Percentiles rank a stretch among this genome's conserved stretches.
These are phyloP conservation scores for Crambe crambe DNA, from an alignment of 37 sponge, comb jelly and placozoan species.

Conservation along the genomic window DNA sequence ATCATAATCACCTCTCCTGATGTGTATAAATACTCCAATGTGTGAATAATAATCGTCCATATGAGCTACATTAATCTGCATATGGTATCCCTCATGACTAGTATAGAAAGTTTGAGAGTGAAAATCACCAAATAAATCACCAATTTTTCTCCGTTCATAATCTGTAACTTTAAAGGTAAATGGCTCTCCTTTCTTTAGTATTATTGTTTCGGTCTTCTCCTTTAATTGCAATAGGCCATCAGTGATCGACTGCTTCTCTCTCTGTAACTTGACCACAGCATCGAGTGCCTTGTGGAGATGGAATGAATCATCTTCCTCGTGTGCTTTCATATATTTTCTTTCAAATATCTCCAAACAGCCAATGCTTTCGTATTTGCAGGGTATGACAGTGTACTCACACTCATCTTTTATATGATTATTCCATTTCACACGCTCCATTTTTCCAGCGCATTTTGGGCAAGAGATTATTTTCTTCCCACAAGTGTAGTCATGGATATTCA, in stretches of 20 bases:
- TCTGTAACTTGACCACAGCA: neutral
- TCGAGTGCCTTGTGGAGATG: neutral
- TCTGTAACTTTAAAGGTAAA: neutral
- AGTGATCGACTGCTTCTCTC: too few relatives aligned
- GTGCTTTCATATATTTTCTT: neutral
- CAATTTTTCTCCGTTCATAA: neutral
- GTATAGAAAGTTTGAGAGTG: neutral
- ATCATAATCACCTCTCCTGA: neutral
- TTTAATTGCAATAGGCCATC: neutral
- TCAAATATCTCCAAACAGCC: constrained; percentile 3
- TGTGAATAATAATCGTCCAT: too few relatives aligned
- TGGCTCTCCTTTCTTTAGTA: neutral
- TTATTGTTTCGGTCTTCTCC: neutral
- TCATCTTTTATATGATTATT: neutral
- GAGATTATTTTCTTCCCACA: constrained; percentile 5
- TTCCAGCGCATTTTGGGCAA: neutral
- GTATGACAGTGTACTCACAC: constrained; percentile 2
- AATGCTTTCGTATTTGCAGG: constrained; percentile 24
- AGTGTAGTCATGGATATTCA: constrained; percentile 1
- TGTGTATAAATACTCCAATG: too few relatives aligned
- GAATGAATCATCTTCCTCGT: constrained; percentile 7
- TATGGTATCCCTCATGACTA: neutral
- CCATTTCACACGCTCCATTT: neutral
- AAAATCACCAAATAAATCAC: too few relatives aligned
- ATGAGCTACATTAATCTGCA: neutral